Percentiles rank a stretch among this genome's conserved stretches.
phyloP scores from a whole-genome alignment of 1,140 invertebrate genomes.

The Hyles euphorbiae region DNA sequence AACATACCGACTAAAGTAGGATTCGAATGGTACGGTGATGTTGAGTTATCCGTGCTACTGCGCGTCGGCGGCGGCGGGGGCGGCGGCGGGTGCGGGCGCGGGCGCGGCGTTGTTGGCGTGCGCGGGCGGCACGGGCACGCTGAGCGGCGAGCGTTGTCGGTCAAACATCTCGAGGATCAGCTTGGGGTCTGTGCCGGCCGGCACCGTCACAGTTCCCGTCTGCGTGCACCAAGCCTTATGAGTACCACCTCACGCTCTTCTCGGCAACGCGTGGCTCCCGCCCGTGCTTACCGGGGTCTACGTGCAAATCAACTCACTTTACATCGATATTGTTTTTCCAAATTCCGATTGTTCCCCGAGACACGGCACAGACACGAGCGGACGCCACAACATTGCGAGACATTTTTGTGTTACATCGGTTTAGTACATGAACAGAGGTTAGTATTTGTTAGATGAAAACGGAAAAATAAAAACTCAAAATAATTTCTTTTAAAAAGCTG shows the following conservation, averaged over 20 bases:
- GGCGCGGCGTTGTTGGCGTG: slow-evolving; percentile 42
- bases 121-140: slow-evolving; percentile 51
- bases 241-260: slow-evolving; percentile 69
- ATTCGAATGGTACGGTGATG: not conserved
- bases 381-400: slow-evolving; percentile 64
- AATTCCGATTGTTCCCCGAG: not conserved
- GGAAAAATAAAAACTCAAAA: not conserved
- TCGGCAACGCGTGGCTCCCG: slow-evolving; percentile 56
- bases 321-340: not conserved
- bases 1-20: no score
- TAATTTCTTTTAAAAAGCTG: not conserved
- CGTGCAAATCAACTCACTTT: slow-evolving; percentile 2
- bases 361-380: slow-evolving; percentile 45
- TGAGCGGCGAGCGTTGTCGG: slow-evolving; percentile 61
- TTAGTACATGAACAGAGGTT: slow-evolving; percentile 23
- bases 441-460: slow-evolving; percentile 16
- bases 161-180: slow-evolving; percentile 75
- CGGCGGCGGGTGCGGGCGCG: slow-evolving; percentile 1
- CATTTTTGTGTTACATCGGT: slow-evolving; percentile 22
- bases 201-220: slow-evolving; percentile 74
- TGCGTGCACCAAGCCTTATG: slow-evolving; percentile 46
- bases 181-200: slow-evolving; percentile 73
- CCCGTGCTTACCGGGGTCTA: slow-evolving; percentile 38
- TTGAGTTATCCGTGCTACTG: slow-evolving; percentile 21
- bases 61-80: slow-evolving; percentile 26